Base-by-base conservation (phyloP, 2,113 vertebrate species). In the Pitta sordida region DNA sequence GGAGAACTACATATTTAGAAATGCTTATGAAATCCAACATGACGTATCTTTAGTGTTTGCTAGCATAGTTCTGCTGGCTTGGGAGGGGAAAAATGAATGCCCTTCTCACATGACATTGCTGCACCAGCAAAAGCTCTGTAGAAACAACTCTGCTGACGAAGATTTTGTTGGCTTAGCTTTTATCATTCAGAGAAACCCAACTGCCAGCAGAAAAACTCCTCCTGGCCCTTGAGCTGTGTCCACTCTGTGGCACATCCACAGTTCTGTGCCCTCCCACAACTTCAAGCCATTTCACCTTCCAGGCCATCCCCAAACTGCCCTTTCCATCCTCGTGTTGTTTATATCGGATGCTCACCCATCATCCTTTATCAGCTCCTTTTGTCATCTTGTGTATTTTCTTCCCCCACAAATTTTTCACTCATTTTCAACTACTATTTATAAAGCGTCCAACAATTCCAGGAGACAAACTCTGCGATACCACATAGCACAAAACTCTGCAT, bases 111-210 rank as follows among this genome's bases (percentile, higher is more conserved):
- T 80, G 85, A 94, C 82, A 85, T 4, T 79, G 84, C 94, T 95
- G 94, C 15, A 91, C 41, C 87, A 96, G 75, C 90, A 96, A 93
- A 96, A 88, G 85, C 88, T 87, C 82, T 88, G 79, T 41, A 87
- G 70, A 73, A 79, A 84, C 78, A 95, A 85, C 91, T 86, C 4
- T 65, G 85, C 90, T 94, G 93, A 95, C 14, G 20, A 94, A 91
- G 90, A 83, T 49, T 94, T 74, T 82, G 70, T 89, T 93, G 79
- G 82, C 75, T 94, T 77, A 90, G 85, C 70, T 88, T 30, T 87
- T 49, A 73, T 85, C 81, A 67, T 87, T 80, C 78, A 90, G 67
- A 91, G 81, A 91, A 95, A 90, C 41, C 44, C 59, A 43, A 91
- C 39, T 37, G 67, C 87, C 74, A 88, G 93, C 93, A 93, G 26